These are phyloP conservation scores for Mnemiopsis leidyi DNA, from an alignment of 37 sponge, comb jelly and placozoan genomes.

Conservation along the genomic window DNA sequence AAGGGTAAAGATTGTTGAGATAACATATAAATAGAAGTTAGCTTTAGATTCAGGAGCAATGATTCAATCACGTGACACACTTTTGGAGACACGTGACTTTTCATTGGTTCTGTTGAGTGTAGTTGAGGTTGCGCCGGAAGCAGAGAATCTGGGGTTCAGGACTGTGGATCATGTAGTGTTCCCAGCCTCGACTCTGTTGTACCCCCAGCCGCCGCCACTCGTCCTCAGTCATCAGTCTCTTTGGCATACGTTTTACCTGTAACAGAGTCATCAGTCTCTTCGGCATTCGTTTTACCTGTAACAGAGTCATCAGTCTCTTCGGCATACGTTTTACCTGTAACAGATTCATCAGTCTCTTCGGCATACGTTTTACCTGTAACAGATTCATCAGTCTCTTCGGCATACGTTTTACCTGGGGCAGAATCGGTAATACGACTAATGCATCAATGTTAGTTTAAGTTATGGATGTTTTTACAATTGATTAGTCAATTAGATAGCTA, in stretches of 20 bases:
- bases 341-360: background rate
- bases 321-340: background rate
- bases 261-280: background rate
- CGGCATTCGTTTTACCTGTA: background rate
- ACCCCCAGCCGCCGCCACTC: constrained; percentile 59
- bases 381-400: constrained; percentile 54
- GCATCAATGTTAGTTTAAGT: too few species aligned
- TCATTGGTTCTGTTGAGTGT: constrained; percentile 5
- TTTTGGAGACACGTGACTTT: too few species aligned
- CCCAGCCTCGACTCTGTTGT: constrained; percentile 62
- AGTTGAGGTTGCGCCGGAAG: constrained; percentile 58
- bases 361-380: background rate
- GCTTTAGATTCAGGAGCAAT: too few species aligned
- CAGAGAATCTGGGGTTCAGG: constrained; percentile 58
- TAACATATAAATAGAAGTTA: too few species aligned
- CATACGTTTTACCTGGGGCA: background rate
- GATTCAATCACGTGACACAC: too few species aligned
- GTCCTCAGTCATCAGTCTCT: constrained; percentile 62
- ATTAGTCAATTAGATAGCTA: too few species aligned
- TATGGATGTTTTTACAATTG: too few species aligned
- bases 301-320: constrained; percentile 57
- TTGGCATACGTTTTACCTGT: background rate
- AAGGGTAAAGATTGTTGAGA: too few species aligned
- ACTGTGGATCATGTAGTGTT: constrained; percentile 63
- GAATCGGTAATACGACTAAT: too few species aligned